phyloP scores from a whole-genome alignment of 1,140 invertebrate species.

The Diorhabda elongata region DNA sequence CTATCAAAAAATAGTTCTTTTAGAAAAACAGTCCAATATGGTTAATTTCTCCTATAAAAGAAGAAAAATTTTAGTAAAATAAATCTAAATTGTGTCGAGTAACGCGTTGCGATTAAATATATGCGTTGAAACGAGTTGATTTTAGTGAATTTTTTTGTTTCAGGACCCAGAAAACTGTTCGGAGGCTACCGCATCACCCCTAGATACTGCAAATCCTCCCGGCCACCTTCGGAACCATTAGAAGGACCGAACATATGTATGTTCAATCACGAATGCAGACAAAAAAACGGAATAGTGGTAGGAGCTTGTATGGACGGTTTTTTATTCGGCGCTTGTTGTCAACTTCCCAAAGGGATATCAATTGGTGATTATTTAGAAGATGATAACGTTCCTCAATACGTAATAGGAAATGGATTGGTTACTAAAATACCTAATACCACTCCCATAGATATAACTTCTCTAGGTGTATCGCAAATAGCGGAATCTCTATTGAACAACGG shows the following conservation, averaged over 20 bases:
- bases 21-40: too few species aligned
- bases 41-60: too few species aligned
- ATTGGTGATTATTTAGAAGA: conserved; percentile 42
- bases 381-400: conserved; percentile 39
- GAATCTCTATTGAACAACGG: conserved; percentile 48
- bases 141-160: conserved; percentile 38
- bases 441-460: conserved; percentile 40
- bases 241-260: conserved; percentile 79
- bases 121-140: too few species aligned
- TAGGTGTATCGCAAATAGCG: conserved; percentile 51
- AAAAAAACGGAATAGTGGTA: conserved; percentile 75
- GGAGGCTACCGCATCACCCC: conserved; percentile 81
- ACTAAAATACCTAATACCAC: conserved; percentile 24
- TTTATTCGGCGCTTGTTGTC: conserved; percentile 86
- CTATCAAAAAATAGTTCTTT: too few species aligned
- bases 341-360: conserved; percentile 53
- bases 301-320: conserved; percentile 89
- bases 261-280: conserved; percentile 88
- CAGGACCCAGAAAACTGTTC: conserved; percentile 72
- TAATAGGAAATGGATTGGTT: conserved; percentile 30
- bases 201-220: conserved; percentile 62
- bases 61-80: too few species aligned
- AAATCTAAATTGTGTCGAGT: too few species aligned
- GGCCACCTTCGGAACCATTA: conserved; percentile 46
- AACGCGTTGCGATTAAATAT: too few species aligned